Base-by-base conservation (phyloP, 2,113 vertebrate genomes). In the Emydocephalus ijimae region DNA sequence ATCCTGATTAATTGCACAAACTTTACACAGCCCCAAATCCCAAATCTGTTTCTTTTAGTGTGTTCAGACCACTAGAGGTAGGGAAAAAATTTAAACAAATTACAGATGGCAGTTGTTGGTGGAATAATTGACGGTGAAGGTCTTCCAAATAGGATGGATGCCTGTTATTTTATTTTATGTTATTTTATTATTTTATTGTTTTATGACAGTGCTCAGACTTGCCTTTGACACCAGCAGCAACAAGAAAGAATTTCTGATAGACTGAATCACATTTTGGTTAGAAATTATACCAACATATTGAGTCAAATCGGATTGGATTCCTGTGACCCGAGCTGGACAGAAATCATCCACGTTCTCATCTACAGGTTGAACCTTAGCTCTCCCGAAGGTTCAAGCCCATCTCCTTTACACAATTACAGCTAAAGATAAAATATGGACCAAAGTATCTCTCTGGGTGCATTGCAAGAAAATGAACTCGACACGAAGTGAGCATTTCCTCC, bases 1-100 rank as follows among this genome's bases (percentile, higher is more conserved):
- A 85, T 61, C 26, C 91, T 91, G 87, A 89, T 91, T 89, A 92
- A 55, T 24, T 64, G 48, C 34, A 48, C 26, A 86, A 89, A 45
- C 48, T 95, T 93, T 39, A 64, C 3, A 89, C 1, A 24, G 3
- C 39, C 56, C 81, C 90, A 87, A 90, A 64, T 57, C 64, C 56
- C 23, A 52, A 92, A 94, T 87, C 23, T 12, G n/a, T 10, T 89
- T 81, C 91, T 86, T 81, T 93, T 56, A 50, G 0, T 85, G 26
- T 12, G 5, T 15, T 48, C 89, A 52, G 61, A 9, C 20, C 85
- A 69, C 50, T 43, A 86, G 52, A 26, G 59, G 56, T 92, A 26
- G 24, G 56, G 43, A 3, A 23, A n/a, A 89, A 24, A 14, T 3
- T 34, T 0, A 0, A 3, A 2, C 69, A 85, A 15, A 69, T 50